These are phyloP conservation scores for Cnemophilus loriae DNA, from an alignment of 2,113 vertebrate species.

Conservation along the genomic window DNA sequence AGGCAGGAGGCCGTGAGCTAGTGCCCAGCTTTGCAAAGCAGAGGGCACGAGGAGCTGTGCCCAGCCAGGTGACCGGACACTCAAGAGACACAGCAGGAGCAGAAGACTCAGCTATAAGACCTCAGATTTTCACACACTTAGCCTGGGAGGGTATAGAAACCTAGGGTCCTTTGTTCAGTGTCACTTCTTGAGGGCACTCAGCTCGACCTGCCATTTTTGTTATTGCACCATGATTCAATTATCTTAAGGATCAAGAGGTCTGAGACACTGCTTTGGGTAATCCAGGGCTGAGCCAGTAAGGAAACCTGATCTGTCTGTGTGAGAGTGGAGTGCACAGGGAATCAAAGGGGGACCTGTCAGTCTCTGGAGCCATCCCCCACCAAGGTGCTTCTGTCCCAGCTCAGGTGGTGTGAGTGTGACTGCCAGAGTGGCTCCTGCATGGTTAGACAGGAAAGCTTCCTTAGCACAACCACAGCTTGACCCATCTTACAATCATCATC, in stretches of 20 bases:
- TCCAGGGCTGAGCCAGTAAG: neutral
- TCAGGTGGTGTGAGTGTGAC: neutral
- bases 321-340: neutral
- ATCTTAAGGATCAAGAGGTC: neutral
- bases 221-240: neutral
- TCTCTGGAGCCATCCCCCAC: neutral
- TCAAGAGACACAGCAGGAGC: neutral
- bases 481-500: neutral
- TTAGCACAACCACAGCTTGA: neutral
- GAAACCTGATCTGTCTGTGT: neutral
- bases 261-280: neutral
- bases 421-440: neutral
- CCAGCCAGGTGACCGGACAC: neutral
- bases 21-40: neutral
- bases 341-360: fast-evolving
- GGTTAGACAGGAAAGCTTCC: neutral
- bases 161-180: neutral
- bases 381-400: neutral
- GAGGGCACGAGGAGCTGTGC: fast-evolving
- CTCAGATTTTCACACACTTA: neutral
- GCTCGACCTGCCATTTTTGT: neutral
- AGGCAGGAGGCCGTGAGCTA: neutral
- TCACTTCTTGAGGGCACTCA: neutral
- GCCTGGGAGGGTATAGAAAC: neutral
- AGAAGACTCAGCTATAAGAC: neutral